phyloP scores from a whole-genome alignment of 2,113 vertebrate genomes.

The Perca schrenkii region DNA sequence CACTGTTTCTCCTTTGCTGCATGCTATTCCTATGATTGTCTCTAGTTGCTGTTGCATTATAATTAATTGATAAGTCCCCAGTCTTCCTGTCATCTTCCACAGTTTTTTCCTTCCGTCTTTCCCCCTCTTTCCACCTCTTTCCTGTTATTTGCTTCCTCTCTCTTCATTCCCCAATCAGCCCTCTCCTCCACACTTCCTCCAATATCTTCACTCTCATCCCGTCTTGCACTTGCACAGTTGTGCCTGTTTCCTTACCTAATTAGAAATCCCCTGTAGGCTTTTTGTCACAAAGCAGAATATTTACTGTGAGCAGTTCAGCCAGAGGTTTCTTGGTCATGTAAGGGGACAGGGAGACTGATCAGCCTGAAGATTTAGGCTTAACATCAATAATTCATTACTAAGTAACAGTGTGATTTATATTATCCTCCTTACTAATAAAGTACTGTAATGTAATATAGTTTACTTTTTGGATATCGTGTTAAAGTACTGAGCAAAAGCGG shows the following conservation, averaged over 20 bases:
- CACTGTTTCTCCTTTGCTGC: neutral
- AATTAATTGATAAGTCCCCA: conserved; percentile 65
- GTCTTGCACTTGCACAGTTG: conserved; percentile 31
- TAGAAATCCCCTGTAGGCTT: conserved; percentile 74
- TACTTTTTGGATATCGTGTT: neutral
- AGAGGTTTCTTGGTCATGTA: conserved; percentile 76
- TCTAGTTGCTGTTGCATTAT: conserved; percentile 25
- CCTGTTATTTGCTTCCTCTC: conserved; percentile 50
- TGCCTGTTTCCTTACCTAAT: conserved; percentile 75
- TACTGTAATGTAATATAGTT: conserved; percentile 6
- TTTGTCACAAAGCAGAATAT: conserved; percentile 68
- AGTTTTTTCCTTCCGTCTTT: conserved; percentile 27
- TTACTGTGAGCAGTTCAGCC: conserved; percentile 74
- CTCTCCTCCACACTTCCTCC: conserved; percentile 36
- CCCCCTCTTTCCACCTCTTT: conserved; percentile 41
- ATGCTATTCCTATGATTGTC: conserved; percentile 19
- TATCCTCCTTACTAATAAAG: conserved; percentile 25
- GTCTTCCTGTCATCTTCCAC: conserved; percentile 57
- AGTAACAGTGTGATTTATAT: conserved; percentile 32
- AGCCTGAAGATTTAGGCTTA: conserved; percentile 38
- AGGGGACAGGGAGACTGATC: conserved; percentile 32
- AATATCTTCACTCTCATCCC: conserved; percentile 35
- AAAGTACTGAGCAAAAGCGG: neutral
- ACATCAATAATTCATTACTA: conserved; percentile 46
- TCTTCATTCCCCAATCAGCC: conserved; percentile 41